phyloP scores from a whole-genome alignment of 2,113 vertebrate species.

The Pipa parva region DNA sequence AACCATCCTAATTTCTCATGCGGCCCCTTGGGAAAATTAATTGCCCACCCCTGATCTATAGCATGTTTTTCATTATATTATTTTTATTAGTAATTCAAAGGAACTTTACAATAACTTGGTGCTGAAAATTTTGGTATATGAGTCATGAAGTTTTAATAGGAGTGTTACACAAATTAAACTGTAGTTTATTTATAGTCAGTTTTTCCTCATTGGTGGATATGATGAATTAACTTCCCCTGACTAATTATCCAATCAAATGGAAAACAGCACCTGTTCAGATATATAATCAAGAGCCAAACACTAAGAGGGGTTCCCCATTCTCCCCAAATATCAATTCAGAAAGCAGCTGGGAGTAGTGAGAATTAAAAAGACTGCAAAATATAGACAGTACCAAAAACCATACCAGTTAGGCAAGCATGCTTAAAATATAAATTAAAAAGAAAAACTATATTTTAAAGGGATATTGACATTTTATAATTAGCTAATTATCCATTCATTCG shows the following conservation, averaged over 20 bases:
- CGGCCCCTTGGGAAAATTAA: no score
- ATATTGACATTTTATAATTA: no score
- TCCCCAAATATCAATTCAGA: slow-evolving; percentile 23
- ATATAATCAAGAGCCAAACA: slow-evolving; percentile 52
- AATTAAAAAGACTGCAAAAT: not conserved
- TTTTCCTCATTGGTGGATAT: slow-evolving; percentile 64
- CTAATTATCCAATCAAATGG: slow-evolving; percentile 73
- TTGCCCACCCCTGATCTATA: not conserved
- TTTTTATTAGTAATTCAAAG: no score
- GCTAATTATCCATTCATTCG: no score
- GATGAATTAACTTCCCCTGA: slow-evolving; percentile 60
- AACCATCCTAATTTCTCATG: no score
- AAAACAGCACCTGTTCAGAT: slow-evolving; percentile 63
- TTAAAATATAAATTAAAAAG: no score
- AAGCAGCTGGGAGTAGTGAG: slow-evolving; percentile 13
- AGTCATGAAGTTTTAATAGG: slow-evolving; percentile 23
- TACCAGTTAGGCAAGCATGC: no score
- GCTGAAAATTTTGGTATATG: slow-evolving; percentile 8
- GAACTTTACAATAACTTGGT: not conserved
- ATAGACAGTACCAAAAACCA: no score
- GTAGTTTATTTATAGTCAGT: slow-evolving; percentile 61
- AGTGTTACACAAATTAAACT: slow-evolving; percentile 45
- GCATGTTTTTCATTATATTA: no score
- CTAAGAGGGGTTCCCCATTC: slow-evolving; percentile 28
- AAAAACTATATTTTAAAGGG: no score